Percentiles rank a stretch among this genome's conserved stretches.
Conservation (phyloP, 1,140 invertebrate genomes). For the Drosophila cardini region DNA sequence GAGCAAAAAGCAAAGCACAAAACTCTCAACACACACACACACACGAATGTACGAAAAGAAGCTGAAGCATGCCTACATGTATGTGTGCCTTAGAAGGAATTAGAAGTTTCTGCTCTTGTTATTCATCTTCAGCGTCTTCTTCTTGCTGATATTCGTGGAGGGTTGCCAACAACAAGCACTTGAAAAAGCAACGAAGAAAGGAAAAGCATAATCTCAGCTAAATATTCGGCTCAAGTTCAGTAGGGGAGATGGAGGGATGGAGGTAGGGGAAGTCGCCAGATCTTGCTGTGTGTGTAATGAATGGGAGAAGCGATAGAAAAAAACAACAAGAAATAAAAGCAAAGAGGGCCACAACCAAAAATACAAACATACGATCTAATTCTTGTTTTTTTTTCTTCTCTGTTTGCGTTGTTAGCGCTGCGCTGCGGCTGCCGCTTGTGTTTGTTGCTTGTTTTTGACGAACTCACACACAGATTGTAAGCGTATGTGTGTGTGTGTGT, state of each 20-base stretch:
- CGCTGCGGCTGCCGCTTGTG: slow-evolving; percentile 16
- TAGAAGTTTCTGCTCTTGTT: slow-evolving; percentile 28
- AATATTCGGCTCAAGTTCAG: slow-evolving; percentile 24
- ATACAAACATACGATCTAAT: slow-evolving; percentile 51
- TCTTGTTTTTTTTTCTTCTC: slow-evolving; percentile 27
- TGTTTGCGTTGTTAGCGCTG: slow-evolving; percentile 4
- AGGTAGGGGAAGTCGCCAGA: slow-evolving; percentile 6
- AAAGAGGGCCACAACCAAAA: slow-evolving; percentile 38
- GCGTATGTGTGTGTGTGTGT: slow-evolving; percentile 18
- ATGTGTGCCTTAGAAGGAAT: slow-evolving; percentile 58
- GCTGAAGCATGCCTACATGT: slow-evolving; percentile 17
- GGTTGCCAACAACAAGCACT: slow-evolving; percentile 25
- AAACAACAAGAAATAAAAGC: slow-evolving; percentile 50
- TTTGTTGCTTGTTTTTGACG: slow-evolving; percentile 5
- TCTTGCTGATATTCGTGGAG: slow-evolving; percentile 7
- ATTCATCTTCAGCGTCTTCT: not conserved
- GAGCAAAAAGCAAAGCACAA: slow-evolving; percentile 28
- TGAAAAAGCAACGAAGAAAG: slow-evolving; percentile 5
- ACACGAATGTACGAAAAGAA: slow-evolving; percentile 7
- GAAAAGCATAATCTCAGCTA: slow-evolving; percentile 29
- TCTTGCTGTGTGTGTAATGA: slow-evolving; percentile 16
- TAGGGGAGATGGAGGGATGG: not conserved
- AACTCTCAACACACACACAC: slow-evolving; percentile 15
- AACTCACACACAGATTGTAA: not conserved
- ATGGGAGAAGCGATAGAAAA: slow-evolving; percentile 23